A percentile compares a stretch with the other conserved stretches of the same genome.
Evolutionary conservation across 2,888 invertebrate species (phyloP).

Genomic region (Andrena dorsata): DNA sequence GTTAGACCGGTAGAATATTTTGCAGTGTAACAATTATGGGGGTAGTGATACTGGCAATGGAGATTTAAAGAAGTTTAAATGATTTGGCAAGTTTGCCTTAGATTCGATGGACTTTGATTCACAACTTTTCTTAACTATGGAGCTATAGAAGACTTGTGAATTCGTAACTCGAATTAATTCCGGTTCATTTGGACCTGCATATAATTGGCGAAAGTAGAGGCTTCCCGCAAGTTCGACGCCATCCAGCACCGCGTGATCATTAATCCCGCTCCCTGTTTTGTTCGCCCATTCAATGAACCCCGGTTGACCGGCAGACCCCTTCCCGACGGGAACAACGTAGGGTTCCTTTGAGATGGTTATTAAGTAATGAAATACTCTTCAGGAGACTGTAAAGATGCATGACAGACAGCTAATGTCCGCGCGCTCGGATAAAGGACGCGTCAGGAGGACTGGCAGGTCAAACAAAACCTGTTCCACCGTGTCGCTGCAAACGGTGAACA

Average conservation of each 20-base stretch:
- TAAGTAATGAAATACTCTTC: conserved; percentile 68
- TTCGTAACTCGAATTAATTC: not conserved
- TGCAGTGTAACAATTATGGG: not conserved
- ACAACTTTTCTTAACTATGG: too few relatives aligned
- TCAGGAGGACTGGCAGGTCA: conserved; percentile 62
- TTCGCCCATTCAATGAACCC: conserved; percentile 17
- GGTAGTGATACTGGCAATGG: too few relatives aligned
- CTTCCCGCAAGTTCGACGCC: not conserved
- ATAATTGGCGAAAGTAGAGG: not conserved
- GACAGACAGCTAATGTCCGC: conserved; percentile 69
- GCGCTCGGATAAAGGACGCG: conserved; percentile 53
- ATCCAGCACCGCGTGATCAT: conserved; percentile 5
- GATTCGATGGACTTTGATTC: too few relatives aligned
- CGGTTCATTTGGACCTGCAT: not conserved
- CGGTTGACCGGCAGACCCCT: conserved; percentile 6
- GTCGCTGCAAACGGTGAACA: conserved; percentile 49
- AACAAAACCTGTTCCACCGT: conserved; percentile 64
- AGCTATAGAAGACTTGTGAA: too few relatives aligned
- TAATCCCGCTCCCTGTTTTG: conserved; percentile 10
- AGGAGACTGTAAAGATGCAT: conserved; percentile 56
- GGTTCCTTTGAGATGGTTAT: conserved; percentile 61
- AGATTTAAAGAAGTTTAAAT: not conserved
- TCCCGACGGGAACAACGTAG: conserved; percentile 27
- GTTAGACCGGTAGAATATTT: conserved; percentile 20
- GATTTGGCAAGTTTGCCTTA: not conserved